Conservation (phyloP, 2,888 invertebrate genomes). For the Hydriomena furcata region DNA sequence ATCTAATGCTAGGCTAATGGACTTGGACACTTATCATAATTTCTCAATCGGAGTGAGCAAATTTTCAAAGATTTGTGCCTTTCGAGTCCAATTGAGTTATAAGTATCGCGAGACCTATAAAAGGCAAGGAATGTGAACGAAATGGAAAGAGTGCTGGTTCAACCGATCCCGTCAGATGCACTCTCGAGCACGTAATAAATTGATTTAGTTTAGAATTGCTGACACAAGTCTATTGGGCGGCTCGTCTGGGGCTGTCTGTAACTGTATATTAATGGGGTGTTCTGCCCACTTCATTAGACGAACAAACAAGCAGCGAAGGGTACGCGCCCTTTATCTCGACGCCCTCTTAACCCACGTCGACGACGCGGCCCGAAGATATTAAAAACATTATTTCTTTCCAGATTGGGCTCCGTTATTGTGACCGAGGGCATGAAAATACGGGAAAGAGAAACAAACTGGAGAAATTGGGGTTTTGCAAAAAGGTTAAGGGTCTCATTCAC, state of each 20-base stretch:
- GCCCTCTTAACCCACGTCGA: constrained; percentile 62
- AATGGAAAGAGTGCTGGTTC: constrained; percentile 16
- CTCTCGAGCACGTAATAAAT: constrained; percentile 31
- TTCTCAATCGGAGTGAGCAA: constrained; percentile 19
- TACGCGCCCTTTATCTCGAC: constrained; percentile 62
- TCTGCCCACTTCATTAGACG: constrained; percentile 76
- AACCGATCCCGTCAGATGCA: constrained; percentile 26
- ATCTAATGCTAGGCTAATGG: constrained; percentile 29
- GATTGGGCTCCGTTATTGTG: constrained; percentile 46
- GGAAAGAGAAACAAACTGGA: constrained; percentile 43
- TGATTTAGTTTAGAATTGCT: constrained; percentile 33
- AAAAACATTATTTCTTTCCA: constrained; percentile 41
- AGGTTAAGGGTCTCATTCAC: constrained; percentile 38
- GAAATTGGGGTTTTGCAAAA: constrained; percentile 39
- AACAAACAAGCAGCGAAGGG: constrained; percentile 69
- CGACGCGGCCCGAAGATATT: constrained; percentile 43
- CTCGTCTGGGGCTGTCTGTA: constrained; percentile 54
- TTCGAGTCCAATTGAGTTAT: constrained; percentile 8
- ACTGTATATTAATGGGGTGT: constrained; percentile 69
- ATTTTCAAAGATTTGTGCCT: constrained; percentile 13
- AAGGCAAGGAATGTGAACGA: constrained; percentile 5
- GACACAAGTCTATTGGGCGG: constrained; percentile 43
- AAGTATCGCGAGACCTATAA: constrained; percentile 4
- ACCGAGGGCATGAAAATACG: constrained; percentile 42
- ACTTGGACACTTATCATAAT: constrained; percentile 32